Conservation (phyloP, 2,797 vertebrate species). For the Hoplostethus mediterraneus region DNA sequence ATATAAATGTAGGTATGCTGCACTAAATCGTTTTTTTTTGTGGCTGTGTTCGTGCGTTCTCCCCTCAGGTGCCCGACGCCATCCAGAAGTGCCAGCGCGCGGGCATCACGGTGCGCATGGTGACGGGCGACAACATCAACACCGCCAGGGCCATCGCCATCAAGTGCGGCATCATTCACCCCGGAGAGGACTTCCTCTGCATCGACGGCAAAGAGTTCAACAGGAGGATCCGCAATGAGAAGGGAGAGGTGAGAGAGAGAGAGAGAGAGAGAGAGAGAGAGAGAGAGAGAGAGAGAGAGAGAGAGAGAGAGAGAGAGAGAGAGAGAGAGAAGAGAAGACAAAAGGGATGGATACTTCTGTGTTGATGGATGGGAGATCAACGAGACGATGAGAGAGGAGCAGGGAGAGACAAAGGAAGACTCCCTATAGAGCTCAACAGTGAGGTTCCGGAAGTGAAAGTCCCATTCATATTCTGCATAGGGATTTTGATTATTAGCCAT, state of each 20-base stretch:
- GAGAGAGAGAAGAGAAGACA: not conserved
- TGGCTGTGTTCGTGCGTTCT: constrained; percentile 6
- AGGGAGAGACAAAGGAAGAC: not conserved
- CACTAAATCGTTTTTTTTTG: constrained; percentile 3
- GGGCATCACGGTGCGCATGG: constrained; percentile 98
- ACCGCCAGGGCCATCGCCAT: constrained; percentile 98
- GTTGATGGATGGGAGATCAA: not conserved
- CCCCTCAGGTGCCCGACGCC: constrained; percentile 93
- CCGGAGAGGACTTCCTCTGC: constrained; percentile 97
- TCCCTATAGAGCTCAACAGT: too few relatives aligned
- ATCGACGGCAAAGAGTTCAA: constrained; percentile 99
- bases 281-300: constrained; percentile 17
- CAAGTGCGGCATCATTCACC: constrained; percentile 98
- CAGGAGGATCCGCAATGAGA: constrained; percentile 97
- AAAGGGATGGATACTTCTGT: not conserved
- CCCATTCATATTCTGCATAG: too few relatives aligned
- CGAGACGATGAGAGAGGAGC: too few relatives aligned
- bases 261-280: not conserved
- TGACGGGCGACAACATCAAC: constrained; percentile 99
- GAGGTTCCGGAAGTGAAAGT: too few relatives aligned
- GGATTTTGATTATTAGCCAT: too few relatives aligned
- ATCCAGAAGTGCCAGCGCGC: constrained; percentile 97
- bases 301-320: not conserved
- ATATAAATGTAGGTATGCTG: not conserved
- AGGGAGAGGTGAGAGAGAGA: constrained; percentile 89